Conservation (phyloP, 1,140 invertebrate genomes). For the Orchesella cincta region DNA sequence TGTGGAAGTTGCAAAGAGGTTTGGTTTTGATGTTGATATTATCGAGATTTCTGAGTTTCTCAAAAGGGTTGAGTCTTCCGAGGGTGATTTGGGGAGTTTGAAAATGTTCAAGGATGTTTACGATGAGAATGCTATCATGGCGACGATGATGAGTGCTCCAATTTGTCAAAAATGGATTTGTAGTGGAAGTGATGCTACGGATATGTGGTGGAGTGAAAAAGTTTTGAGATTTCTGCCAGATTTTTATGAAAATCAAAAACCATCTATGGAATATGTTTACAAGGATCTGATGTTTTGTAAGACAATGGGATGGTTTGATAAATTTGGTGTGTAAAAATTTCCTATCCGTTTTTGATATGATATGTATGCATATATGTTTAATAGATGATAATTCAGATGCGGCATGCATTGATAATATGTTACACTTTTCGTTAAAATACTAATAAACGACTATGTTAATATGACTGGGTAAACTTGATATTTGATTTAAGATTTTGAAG, state of each 20-base stretch:
- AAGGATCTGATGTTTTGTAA: constrained; percentile 4
- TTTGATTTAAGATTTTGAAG: too few species aligned
- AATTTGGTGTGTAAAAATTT: too few species aligned
- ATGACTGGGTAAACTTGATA: too few species aligned
- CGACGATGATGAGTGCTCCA: neutral
- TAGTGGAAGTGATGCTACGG: neutral
- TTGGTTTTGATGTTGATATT: neutral
- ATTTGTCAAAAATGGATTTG: neutral
- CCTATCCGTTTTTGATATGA: too few species aligned
- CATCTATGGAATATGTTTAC: constrained; percentile 1
- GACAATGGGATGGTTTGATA: neutral
- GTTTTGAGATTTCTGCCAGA: neutral
- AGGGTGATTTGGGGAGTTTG: neutral
- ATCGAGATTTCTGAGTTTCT: constrained; percentile 4
- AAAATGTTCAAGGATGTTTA: neutral
- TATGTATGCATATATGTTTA: too few species aligned
- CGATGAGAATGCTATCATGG: neutral
- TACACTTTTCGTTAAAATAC: too few species aligned
- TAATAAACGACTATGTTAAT: too few species aligned
- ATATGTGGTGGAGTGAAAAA: neutral
- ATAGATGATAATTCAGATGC: too few species aligned
- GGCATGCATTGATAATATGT: too few species aligned
- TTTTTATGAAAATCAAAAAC: neutral
- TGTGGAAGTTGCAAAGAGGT: neutral
- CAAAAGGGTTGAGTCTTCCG: neutral